Conservation (phyloP, 2,113 vertebrate genomes). For the Tinamus guttatus region DNA sequence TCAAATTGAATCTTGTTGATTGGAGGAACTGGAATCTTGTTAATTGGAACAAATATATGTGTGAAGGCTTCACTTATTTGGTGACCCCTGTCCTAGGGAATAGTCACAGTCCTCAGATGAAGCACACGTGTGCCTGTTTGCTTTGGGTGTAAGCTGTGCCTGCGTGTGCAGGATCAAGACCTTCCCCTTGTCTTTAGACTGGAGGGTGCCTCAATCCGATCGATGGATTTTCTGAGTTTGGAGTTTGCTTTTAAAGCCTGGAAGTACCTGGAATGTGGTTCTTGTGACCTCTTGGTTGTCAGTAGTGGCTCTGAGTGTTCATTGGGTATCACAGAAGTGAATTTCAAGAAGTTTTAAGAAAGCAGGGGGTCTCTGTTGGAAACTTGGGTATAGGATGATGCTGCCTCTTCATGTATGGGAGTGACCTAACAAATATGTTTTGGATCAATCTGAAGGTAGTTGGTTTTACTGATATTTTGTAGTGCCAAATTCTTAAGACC, state of each 20-base stretch:
- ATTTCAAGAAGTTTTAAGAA: not conserved
- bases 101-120: not conserved
- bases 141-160: not conserved
- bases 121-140: not conserved
- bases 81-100: conserved; percentile 12
- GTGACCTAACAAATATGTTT: not conserved
- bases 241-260: not conserved
- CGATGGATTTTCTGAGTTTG: not conserved
- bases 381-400: not conserved
- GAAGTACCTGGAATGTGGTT: not conserved
- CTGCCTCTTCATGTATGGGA: not conserved
- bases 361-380: too few species aligned
- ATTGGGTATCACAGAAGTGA: not conserved
- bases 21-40: not conserved
- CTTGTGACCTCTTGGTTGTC: not conserved
- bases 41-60: not conserved
- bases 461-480: not conserved
- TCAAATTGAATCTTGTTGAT: not conserved
- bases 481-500: not conserved
- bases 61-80: conserved; percentile 43
- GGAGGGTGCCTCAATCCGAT: not conserved
- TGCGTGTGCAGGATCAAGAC: rapidly evolving
- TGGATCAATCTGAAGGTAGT: not conserved
- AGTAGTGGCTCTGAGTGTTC: not conserved
- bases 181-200: rapidly evolving